Evolutionary conservation across 2,113 vertebrate genomes (phyloP).

Genomic region (Carassius auratus): DNA sequence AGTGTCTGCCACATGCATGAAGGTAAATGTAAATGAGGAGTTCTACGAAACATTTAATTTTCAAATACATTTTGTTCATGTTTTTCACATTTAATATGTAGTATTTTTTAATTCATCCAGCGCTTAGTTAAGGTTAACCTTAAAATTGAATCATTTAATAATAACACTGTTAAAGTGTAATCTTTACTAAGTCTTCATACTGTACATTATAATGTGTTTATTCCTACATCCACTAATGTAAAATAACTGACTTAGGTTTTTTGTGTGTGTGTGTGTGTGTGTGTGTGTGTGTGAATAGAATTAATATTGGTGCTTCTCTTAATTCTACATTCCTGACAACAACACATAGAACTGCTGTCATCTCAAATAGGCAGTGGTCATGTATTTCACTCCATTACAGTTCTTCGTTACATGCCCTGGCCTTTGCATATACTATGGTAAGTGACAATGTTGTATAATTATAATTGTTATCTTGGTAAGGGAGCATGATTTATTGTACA

Average conservation of each 20-base stretch:
- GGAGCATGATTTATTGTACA: conserved; percentile 4
- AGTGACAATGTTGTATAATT: not conserved
- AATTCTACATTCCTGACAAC: not conserved
- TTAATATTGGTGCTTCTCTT: not conserved
- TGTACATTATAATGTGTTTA: too few species aligned
- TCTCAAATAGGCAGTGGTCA: not conserved
- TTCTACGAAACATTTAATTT: too few species aligned
- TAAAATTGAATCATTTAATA: not conserved
- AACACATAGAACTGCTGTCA: not conserved
- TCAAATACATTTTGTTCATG: not conserved
- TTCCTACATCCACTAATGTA: too few species aligned
- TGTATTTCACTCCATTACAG: not conserved
- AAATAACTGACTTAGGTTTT: not conserved
- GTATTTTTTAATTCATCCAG: not conserved
- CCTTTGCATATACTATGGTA: not conserved
- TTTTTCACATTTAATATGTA: not conserved
- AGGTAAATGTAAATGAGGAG: not conserved
- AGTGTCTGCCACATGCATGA: not conserved
- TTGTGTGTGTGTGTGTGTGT: too few species aligned
- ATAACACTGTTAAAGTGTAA: too few species aligned
- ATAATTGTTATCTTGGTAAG: not conserved
- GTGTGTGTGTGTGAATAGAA: too few species aligned
- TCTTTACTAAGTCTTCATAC: not conserved
- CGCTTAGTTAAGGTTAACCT: not conserved
- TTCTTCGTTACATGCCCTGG: not conserved